phyloP scores from a whole-genome alignment of 2,797 vertebrate genomes.

The Mus spretus region DNA sequence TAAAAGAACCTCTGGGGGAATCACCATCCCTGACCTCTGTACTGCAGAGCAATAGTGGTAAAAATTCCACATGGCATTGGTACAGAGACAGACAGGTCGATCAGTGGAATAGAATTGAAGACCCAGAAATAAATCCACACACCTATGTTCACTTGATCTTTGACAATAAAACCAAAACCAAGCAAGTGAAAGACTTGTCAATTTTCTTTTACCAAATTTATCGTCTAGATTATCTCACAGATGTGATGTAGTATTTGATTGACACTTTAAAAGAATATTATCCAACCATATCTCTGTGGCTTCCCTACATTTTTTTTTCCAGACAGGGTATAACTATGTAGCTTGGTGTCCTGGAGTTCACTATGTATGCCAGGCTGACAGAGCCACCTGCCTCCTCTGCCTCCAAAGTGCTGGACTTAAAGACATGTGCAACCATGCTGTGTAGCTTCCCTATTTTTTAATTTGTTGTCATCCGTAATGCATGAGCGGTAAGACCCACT shows the following conservation, averaged over 20 bases:
- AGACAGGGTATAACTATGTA: neutral
- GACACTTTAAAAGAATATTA: conserved; percentile 4
- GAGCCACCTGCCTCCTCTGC: neutral
- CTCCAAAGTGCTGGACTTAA: neutral
- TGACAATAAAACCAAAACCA: too few relatives aligned
- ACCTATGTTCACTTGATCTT: too few relatives aligned
- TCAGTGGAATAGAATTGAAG: neutral
- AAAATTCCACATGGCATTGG: neutral
- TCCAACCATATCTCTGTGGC: neutral
- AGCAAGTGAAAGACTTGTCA: too few relatives aligned
- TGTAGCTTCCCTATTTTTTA: neutral
- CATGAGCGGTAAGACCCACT: conserved; percentile 6
- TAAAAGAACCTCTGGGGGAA: neutral
- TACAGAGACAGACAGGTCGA: neutral
- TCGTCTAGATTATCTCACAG: conserved; percentile 11
- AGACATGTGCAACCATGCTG: neutral
- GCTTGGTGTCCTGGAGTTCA: neutral
- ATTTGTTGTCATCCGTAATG: conserved; percentile 48
- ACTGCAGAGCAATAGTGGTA: neutral
- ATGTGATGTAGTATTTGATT: neutral
- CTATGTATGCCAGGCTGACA: neutral
- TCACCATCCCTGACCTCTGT: neutral
- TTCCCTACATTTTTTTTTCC: neutral
- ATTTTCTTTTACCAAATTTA: conserved; percentile 5
- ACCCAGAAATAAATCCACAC: neutral